phyloP scores from a whole-genome alignment of 2,113 vertebrate genomes.

The Neogobius melanostomus region DNA sequence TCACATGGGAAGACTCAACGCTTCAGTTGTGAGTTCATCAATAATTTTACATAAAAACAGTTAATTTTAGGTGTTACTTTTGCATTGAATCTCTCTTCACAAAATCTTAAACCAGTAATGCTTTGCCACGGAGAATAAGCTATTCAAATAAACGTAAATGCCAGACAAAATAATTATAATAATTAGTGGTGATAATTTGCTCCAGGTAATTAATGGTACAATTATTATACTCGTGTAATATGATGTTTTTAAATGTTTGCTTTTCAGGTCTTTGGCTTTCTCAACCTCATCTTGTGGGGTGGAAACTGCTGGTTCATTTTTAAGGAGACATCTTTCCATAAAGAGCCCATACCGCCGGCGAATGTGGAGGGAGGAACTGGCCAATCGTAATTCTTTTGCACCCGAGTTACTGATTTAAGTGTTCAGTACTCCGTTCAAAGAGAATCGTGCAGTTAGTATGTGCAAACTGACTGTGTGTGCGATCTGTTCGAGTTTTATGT shows the following conservation, averaged over 20 bases:
- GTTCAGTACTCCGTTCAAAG: conserved; percentile 19
- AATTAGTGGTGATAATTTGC: background rate
- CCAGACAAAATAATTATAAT: too few relatives aligned
- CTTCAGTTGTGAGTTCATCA: conserved; percentile 87
- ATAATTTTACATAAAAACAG: background rate
- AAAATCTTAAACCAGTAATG: too few relatives aligned
- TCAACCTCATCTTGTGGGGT: conserved; percentile 92
- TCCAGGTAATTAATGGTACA: background rate
- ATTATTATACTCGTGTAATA: background rate
- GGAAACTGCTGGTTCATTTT: conserved; percentile 97
- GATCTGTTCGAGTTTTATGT: background rate
- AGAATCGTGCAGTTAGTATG: background rate
- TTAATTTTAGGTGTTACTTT: background rate
- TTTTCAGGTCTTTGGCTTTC: conserved; percentile 89
- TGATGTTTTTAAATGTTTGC: background rate
- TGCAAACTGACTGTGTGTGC: background rate
- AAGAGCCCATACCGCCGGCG: conserved; percentile 75
- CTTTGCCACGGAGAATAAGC: too few relatives aligned
- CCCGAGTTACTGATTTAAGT: conserved; percentile 27
- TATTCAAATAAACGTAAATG: too few relatives aligned
- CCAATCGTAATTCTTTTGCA: conserved; percentile 47
- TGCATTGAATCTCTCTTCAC: background rate
- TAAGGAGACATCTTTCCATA: conserved; percentile 91
- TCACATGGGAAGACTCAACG: conserved; percentile 87
- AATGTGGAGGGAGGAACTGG: conserved; percentile 56